phyloP scores from a whole-genome alignment of 2,797 vertebrate genomes.

The Vireo griseus region DNA sequence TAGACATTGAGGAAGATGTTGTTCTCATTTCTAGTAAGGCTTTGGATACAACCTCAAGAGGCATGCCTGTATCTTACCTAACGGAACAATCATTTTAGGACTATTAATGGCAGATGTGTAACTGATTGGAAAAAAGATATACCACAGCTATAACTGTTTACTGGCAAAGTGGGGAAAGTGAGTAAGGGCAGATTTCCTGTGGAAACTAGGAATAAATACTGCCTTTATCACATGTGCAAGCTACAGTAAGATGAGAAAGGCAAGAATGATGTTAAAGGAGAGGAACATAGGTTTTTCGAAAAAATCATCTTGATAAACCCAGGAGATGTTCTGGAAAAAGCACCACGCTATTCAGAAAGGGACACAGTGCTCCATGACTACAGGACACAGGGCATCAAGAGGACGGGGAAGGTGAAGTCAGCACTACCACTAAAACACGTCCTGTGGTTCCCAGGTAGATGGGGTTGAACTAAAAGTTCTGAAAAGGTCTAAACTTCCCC shows the following conservation, averaged over 20 bases:
- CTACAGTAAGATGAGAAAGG: neutral
- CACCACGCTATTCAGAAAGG: neutral
- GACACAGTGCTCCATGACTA: neutral
- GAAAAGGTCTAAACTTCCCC: neutral
- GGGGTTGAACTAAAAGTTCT: neutral
- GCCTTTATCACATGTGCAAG: neutral
- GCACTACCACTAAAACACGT: neutral
- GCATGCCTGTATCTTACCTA: neutral
- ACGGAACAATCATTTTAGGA: neutral
- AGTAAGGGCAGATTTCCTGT: neutral
- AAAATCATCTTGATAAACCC: neutral
- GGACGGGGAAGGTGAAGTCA: neutral
- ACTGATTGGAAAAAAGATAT: neutral
- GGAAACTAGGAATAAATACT: neutral
- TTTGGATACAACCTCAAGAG: neutral
- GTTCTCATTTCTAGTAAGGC: neutral
- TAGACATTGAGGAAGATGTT: fast-evolving
- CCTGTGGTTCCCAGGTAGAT: neutral
- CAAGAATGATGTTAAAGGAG: neutral
- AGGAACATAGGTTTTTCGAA: neutral
- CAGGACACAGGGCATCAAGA: neutral
- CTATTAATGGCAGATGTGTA: neutral
- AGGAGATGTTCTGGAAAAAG: neutral
- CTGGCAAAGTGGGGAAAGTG: neutral
- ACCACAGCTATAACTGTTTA: neutral